Evolutionary conservation across 2,797 vertebrate genomes (phyloP), one percentile per base, ranked within the genome.

Genomic region (Pangasius krempfi): DNA sequence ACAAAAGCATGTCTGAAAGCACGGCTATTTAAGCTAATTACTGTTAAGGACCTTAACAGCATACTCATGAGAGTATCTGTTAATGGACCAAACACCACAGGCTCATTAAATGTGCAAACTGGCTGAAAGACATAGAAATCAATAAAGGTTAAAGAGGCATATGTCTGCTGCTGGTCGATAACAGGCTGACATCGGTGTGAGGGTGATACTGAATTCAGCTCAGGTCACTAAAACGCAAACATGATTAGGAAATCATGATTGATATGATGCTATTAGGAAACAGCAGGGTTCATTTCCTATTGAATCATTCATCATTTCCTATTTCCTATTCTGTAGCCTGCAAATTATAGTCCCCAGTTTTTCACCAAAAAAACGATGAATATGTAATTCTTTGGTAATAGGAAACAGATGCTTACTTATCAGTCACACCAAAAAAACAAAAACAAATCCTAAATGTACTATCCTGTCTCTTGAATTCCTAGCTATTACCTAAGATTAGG

Each of bases 381-480:
- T 22, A 44, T 47, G 14, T 47, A 47, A 33, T 20, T 4, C 47
- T 81, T 30, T 68, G 76, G 9, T 13, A 44, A 66, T 33, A 27
- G 20, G 4, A 47, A 76, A 40, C 47, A 85, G 33, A 66, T 84
- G 37, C 70, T 58, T 87, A 54, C 56, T 89, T 40, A 76, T 64
- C 62, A 27, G 44, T 72, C 8, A 27, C 27, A 40, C 52, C 56
- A 72, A 64, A 47, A 88, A 9, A 58, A 81, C 27, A 72, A 66
- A 50, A 75, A 20, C 13, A 50, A 27, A 22, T 73, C 52, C 12
- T 64, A 58, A 78, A 80, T 33, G 62, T 44, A 25, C 16, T 56
- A 13, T 68, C 52, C 13, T 81, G 30, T 64, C 5, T 60, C 8
- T 5, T 56, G 25, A 44, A 76, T 86, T 83, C 58, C 79, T 6